Percentiles rank a stretch among this genome's conserved stretches.
Evolutionary conservation across 2,113 vertebrate genomes (phyloP).

Genomic region (Apodemus sylvaticus): DNA sequence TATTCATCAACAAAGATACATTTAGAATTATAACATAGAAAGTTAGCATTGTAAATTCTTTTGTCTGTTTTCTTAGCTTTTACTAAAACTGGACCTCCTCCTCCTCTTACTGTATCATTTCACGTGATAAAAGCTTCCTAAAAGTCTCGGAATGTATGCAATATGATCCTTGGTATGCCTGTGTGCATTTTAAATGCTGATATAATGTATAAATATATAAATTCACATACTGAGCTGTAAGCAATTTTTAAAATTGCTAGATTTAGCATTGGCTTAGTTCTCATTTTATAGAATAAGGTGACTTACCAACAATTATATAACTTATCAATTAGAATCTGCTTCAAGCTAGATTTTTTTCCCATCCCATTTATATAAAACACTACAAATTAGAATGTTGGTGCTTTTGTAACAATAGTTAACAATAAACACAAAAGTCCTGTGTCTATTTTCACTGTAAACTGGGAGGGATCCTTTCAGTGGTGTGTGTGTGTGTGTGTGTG

Average conservation of each 20-base stretch:
- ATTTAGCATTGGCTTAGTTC: neutral
- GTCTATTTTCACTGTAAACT: neutral
- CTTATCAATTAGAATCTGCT: neutral
- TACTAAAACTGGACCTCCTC: neutral
- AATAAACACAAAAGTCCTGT: neutral
- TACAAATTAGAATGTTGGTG: neutral
- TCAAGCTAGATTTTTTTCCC: neutral
- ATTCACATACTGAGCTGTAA: neutral
- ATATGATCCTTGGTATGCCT: neutral
- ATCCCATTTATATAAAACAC: conserved; percentile 12
- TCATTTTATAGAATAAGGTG: neutral
- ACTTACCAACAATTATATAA: neutral
- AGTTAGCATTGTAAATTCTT: conserved; percentile 8
- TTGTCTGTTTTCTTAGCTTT: neutral
- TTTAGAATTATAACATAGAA: neutral
- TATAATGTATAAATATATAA: neutral
- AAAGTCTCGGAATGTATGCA: neutral
- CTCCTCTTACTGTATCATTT: conserved; percentile 30
- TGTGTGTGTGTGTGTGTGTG: neutral
- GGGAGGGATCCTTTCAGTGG: neutral
- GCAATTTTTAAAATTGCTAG: neutral
- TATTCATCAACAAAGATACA: neutral
- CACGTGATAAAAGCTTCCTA: neutral
- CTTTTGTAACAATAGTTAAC: conserved; percentile 31
- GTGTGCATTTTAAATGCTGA: neutral